phyloP scores from a whole-genome alignment of 1,140 invertebrate species.

The Solen grandis region DNA sequence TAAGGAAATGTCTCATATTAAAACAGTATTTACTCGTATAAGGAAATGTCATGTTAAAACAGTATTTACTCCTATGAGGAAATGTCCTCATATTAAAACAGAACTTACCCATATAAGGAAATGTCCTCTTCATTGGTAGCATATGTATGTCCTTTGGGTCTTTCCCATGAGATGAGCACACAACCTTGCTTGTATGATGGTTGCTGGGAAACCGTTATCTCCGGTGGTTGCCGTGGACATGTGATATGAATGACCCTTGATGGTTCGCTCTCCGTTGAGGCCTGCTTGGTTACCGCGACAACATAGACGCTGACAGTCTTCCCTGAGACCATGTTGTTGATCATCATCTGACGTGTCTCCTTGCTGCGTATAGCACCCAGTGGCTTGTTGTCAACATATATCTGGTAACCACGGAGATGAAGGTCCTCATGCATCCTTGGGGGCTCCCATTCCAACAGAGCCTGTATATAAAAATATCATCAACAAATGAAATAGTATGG shows the following conservation, averaged over 20 bases:
- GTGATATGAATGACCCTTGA: constrained; percentile 75
- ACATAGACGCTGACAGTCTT: constrained; percentile 76
- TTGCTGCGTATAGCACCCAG: constrained; percentile 64
- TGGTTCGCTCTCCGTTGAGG: constrained; percentile 75
- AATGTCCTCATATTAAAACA: too few relatives aligned
- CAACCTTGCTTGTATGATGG: constrained; percentile 77
- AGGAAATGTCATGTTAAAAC: too few relatives aligned
- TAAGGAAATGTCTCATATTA: too few relatives aligned
- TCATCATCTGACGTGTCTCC: constrained; percentile 69
- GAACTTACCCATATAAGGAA: constrained; percentile 72
- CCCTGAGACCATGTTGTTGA: constrained; percentile 76
- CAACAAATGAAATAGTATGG: too few relatives aligned
- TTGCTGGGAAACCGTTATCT: constrained; percentile 74
- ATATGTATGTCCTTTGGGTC: constrained; percentile 66
- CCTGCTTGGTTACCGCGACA: constrained; percentile 71
- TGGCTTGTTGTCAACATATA: constrained; percentile 75
- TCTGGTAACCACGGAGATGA: constrained; percentile 73
- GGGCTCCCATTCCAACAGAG: constrained; percentile 73
- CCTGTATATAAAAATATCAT: constrained; percentile 60
- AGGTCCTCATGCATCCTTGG: constrained; percentile 68
- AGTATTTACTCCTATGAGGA: too few relatives aligned
- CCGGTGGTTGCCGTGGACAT: constrained; percentile 75
- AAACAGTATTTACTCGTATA: too few relatives aligned
- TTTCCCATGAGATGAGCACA: constrained; percentile 78
- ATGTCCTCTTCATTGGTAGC: constrained; percentile 73